Evolutionary conservation across 2,888 invertebrate genomes (phyloP).

Genomic region (Ditylenchus weischeri): DNA sequence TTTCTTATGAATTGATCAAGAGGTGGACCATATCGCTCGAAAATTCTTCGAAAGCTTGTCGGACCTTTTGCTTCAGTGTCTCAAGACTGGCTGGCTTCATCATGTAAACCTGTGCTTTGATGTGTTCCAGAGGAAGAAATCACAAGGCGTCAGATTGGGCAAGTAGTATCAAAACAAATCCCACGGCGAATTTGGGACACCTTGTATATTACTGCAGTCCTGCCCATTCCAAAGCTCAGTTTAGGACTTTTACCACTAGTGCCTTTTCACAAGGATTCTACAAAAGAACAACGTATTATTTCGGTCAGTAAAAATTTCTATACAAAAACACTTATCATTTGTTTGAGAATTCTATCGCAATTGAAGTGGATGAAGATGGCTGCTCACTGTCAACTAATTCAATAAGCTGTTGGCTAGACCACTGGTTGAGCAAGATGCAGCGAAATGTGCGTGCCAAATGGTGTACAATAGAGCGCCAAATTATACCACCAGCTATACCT

Average conservation of each 20-base stretch:
- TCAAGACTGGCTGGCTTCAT: too few species aligned
- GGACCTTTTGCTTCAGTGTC: too few species aligned
- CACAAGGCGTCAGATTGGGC: too few species aligned
- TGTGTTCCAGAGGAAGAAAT: too few species aligned
- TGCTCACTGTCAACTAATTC: constrained; percentile 12
- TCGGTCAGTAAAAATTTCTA: constrained; percentile 28
- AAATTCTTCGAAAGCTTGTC: too few species aligned
- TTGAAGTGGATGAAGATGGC: constrained; percentile 24
- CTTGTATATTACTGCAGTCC: too few species aligned
- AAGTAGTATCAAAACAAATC: too few species aligned
- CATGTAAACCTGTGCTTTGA: too few species aligned
- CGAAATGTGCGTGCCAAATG: background rate
- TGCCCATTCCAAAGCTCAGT: background rate
- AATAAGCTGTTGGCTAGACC: constrained; percentile 9
- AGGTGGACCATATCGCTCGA: too few species aligned
- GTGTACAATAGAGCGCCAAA: constrained; percentile 12
- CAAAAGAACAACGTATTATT: constrained; percentile 54
- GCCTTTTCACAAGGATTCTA: constrained; percentile 51
- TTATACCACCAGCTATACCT: constrained; percentile 36
- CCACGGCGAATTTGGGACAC: too few species aligned
- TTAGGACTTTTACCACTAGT: constrained; percentile 46
- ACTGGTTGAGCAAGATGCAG: background rate
- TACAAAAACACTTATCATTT: background rate
- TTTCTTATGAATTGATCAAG: too few species aligned
- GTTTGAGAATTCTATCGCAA: constrained; percentile 42